phyloP scores from a whole-genome alignment of 1,140 invertebrate genomes.

The Achroia grisella region DNA sequence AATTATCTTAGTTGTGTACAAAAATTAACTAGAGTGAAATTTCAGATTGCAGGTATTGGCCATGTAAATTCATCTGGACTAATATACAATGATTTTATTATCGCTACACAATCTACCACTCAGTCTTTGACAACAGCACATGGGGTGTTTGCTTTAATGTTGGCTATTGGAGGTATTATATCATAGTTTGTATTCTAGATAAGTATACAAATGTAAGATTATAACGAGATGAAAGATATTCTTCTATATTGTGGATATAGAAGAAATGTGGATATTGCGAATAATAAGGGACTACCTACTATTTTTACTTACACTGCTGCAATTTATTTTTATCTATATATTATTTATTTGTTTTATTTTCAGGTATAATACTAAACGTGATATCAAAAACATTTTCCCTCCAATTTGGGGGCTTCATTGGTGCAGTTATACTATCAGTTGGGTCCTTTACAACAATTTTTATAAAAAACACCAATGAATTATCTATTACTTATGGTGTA shows the following conservation, averaged over 20 bases:
- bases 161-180: conserved; percentile 55
- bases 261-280: too few species aligned
- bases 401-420: conserved; percentile 69
- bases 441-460: conserved; percentile 72
- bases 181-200: too few species aligned
- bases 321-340: too few species aligned
- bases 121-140: conserved; percentile 74
- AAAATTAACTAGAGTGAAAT: too few species aligned
- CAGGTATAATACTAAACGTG: conserved; percentile 73
- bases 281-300: too few species aligned
- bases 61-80: conserved; percentile 78
- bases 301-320: too few species aligned
- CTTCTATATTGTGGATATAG: too few species aligned
- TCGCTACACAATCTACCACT: conserved; percentile 72
- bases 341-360: conserved; percentile 22
- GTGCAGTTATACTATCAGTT: conserved; percentile 65
- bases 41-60: conserved; percentile 71
- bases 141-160: conserved; percentile 54
- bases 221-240: too few species aligned
- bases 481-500: conserved; percentile 74
- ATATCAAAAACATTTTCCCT: conserved; percentile 70
- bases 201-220: too few species aligned
- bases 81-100: conserved; percentile 78
- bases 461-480: conserved; percentile 66
- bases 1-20: too few species aligned